These are phyloP conservation scores for Plectropomus leopardus DNA, from an alignment of 2,113 vertebrate species.

Conservation along the genomic window DNA sequence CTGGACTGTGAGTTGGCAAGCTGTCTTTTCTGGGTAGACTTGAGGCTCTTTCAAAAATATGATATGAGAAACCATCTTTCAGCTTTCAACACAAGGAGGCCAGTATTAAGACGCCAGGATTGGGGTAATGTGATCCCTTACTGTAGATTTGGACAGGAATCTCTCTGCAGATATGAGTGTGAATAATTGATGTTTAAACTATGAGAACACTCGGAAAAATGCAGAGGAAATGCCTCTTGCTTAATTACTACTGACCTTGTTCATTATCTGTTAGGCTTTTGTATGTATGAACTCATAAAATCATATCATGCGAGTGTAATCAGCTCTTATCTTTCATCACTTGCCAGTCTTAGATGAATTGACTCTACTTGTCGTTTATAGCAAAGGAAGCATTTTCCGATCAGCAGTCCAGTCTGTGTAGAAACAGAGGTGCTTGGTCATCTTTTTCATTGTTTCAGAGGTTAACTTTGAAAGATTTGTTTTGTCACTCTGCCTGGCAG, in stretches of 20 bases:
- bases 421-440: constrained; percentile 35
- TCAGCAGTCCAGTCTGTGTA: constrained; percentile 29
- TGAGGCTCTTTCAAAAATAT: neutral
- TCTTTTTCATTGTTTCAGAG: constrained; percentile 23
- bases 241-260: neutral
- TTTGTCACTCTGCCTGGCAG: neutral
- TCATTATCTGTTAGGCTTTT: constrained; percentile 25
- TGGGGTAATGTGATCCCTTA: neutral
- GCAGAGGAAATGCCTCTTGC: neutral
- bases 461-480: constrained; percentile 6
- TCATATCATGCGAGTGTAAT: constrained; percentile 32
- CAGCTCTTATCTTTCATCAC: constrained; percentile 53
- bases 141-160: neutral
- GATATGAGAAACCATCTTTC: too few relatives aligned
- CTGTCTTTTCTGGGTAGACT: neutral
- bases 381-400: constrained; percentile 36
- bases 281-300: constrained; percentile 28
- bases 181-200: neutral
- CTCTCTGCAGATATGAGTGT: neutral
- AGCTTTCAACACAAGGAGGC: neutral
- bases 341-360: constrained; percentile 37
- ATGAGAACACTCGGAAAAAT: neutral
- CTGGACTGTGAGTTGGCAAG: neutral
- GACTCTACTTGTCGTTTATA: constrained; percentile 4
- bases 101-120: neutral